These are phyloP conservation scores for Phyllotis vaccarum DNA, from an alignment of 2,797 vertebrate species.

Conservation along the genomic window DNA sequence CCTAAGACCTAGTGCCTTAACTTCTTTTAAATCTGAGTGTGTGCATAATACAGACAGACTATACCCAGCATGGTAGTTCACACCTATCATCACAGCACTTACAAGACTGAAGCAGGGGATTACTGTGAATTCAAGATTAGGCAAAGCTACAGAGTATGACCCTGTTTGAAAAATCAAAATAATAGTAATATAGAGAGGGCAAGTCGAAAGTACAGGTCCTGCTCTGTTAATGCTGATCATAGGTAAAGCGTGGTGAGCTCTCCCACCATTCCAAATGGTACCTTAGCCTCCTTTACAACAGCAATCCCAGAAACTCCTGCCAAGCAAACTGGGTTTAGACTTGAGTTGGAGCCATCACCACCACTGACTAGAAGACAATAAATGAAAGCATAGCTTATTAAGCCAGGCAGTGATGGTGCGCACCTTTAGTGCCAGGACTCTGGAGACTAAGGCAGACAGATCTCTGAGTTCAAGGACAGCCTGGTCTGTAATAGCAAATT, in stretches of 20 bases:
- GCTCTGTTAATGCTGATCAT: not conserved
- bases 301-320: not conserved
- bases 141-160: not conserved
- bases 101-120: not conserved
- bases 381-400: not conserved
- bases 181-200: not conserved
- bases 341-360: not conserved
- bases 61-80: not conserved
- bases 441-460: not conserved
- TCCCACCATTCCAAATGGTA: not conserved
- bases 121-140: not conserved
- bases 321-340: not conserved
- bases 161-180: not conserved
- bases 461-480: not conserved
- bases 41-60: not conserved
- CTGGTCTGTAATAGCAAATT: not conserved
- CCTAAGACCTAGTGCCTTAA: not conserved
- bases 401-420: not conserved
- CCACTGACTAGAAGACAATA: not conserved
- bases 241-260: not conserved
- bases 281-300: not conserved
- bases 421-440: not conserved
- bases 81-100: not conserved
- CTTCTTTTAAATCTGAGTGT: conserved; percentile 34
- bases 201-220: not conserved